Percentiles rank a stretch among this genome's conserved stretches.
phyloP scores from a whole-genome alignment of 2,113 vertebrate genomes.

The Himantopus leucocephalus region DNA sequence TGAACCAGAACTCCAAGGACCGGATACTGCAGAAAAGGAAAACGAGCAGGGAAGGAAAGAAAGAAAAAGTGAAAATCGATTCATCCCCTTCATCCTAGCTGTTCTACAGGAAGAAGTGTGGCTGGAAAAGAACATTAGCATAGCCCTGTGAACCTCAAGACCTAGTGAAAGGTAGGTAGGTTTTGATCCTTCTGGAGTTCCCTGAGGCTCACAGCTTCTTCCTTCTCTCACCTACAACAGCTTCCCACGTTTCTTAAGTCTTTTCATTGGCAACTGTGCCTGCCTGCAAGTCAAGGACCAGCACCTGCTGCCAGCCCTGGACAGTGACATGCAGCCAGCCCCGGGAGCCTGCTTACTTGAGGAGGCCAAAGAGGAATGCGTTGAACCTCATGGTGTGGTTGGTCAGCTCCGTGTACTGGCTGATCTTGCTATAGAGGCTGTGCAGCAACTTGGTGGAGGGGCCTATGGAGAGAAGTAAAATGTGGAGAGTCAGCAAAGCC shows the following conservation, averaged over 20 bases:
- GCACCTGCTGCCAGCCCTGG: background rate
- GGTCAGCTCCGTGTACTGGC: slow-evolving; percentile 90
- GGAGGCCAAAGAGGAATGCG: slow-evolving; percentile 94
- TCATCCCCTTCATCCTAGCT: background rate
- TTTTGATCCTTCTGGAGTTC: background rate
- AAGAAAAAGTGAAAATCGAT: background rate
- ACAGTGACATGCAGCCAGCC: background rate
- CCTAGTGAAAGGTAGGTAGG: background rate
- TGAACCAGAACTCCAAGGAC: slow-evolving; percentile 97
- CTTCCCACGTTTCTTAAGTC: background rate
- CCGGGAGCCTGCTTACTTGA: slow-evolving; percentile 84
- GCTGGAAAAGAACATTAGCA: background rate
- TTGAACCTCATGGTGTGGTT: slow-evolving; percentile 93
- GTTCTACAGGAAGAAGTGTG: background rate
- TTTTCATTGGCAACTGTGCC: background rate
- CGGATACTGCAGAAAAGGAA: slow-evolving; percentile 79
- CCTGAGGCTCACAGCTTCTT: background rate
- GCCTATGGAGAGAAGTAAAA: slow-evolving; percentile 68
- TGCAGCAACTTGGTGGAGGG: slow-evolving; percentile 93
- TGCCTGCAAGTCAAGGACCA: background rate
- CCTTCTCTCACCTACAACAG: background rate
- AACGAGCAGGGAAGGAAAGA: background rate
- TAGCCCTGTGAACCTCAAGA: background rate
- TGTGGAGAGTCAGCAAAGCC: background rate
- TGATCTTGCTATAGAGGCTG: slow-evolving; percentile 88